Conservation (phyloP, 2,113 vertebrate genomes). For the Eupsittula cactorum region DNA sequence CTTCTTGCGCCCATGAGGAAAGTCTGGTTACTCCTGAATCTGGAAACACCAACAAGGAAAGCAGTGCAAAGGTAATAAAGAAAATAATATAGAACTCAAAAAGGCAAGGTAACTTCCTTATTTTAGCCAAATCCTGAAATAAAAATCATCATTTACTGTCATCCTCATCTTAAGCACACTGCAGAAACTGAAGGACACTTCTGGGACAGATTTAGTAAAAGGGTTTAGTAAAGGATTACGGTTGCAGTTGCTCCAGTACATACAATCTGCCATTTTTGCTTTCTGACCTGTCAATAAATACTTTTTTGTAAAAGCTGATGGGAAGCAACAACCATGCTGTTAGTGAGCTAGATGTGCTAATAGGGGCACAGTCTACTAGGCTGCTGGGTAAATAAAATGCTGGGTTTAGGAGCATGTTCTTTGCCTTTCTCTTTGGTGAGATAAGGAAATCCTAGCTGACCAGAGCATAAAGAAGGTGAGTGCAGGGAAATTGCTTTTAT, state of each 20-base stretch:
- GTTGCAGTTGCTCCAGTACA: background rate
- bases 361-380: background rate
- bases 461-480: background rate
- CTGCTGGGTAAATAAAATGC: background rate
- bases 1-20: background rate
- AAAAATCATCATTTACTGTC: background rate
- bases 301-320: background rate
- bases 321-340: background rate
- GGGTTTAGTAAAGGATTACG: background rate
- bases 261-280: background rate
- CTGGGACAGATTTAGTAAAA: background rate
- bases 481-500: background rate
- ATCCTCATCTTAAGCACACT: background rate
- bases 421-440: background rate
- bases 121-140: background rate
- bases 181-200: background rate
- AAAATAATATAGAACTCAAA: background rate
- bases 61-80: background rate
- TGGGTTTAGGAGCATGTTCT: background rate
- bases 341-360: background rate
- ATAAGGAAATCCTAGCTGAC: background rate
- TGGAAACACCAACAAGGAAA: background rate
- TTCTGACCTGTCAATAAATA: slow-evolving; percentile 16
- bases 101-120: background rate
- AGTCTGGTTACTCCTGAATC: background rate